These are phyloP conservation scores for Philopotamus ludificatus DNA, from an alignment of 1,140 invertebrate species.

Conservation along the genomic window DNA sequence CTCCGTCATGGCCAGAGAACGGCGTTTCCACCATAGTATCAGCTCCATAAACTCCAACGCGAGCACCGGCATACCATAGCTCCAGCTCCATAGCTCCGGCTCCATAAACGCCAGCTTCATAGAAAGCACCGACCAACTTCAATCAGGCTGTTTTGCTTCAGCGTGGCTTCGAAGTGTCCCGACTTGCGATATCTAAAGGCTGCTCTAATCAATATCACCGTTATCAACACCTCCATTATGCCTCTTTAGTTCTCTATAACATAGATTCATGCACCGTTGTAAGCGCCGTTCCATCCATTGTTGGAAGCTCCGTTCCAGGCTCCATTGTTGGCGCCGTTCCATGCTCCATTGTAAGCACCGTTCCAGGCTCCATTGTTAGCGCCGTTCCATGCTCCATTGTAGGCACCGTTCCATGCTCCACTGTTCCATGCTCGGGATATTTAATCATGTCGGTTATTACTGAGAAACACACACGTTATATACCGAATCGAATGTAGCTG, in stretches of 20 bases:
- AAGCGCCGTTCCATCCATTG: conserved; percentile 9
- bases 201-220: conserved; percentile 6
- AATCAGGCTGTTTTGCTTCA: conserved; percentile 50
- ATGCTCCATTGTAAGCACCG: conserved; percentile 8
- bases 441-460: neutral
- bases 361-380: conserved; percentile 11
- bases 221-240: conserved; percentile 22
- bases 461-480: neutral
- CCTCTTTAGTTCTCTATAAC: conserved; percentile 7
- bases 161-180: conserved; percentile 44
- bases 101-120: conserved; percentile 45
- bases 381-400: too few relatives aligned
- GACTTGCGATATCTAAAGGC: neutral
- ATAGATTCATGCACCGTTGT: neutral
- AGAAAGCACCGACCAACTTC: conserved; percentile 46
- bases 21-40: neutral
- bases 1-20: conserved; percentile 47
- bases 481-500: neutral
- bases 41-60: neutral
- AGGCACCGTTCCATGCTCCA: too few relatives aligned
- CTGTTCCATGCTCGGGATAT: neutral
- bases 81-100: conserved; percentile 5
- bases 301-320: too few relatives aligned
- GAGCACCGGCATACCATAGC: conserved; percentile 1
- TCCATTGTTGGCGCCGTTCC: conserved; percentile 18